Conservation (phyloP, 1,140 invertebrate genomes). For the Drosophila mayri region DNA sequence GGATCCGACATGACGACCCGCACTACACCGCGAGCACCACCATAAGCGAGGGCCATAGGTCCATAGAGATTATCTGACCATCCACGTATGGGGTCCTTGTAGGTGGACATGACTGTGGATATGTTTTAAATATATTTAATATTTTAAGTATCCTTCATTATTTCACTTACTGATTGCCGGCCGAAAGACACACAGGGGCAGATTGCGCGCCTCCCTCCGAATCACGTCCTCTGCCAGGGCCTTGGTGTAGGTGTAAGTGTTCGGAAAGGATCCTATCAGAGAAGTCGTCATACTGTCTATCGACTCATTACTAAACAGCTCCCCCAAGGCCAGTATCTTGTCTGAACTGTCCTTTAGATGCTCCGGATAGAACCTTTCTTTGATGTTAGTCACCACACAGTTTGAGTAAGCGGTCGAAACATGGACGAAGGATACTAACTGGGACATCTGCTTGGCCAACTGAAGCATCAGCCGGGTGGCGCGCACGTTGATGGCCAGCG, state of each 20-base stretch:
- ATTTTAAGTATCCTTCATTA: conserved; percentile 62
- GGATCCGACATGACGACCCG: conserved; percentile 87
- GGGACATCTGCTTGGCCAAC: conserved; percentile 88
- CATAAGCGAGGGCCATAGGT: conserved; percentile 90
- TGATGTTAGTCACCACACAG: conserved; percentile 87
- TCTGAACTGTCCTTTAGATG: conserved; percentile 87
- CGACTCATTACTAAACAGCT: conserved; percentile 86
- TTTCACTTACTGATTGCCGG: conserved; percentile 88
- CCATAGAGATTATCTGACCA: conserved; percentile 97
- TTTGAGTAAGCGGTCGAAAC: conserved; percentile 91
- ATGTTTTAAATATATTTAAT: too few relatives aligned
- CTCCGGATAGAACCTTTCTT: conserved; percentile 90
- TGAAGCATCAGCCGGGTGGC: conserved; percentile 86
- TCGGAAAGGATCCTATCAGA: conserved; percentile 90
- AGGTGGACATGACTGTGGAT: conserved; percentile 90
- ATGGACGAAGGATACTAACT: conserved; percentile 89
- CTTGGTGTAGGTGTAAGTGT: conserved; percentile 94
- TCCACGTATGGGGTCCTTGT: conserved; percentile 89
- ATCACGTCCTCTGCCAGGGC: conserved; percentile 91
- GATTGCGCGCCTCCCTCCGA: conserved; percentile 86
- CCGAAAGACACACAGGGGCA: conserved; percentile 91
- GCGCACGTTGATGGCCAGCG: conserved; percentile 87
- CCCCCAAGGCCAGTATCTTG: conserved; percentile 87
- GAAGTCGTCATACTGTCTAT: conserved; percentile 88
- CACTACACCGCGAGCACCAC: conserved; percentile 90